These are phyloP conservation scores for Watersipora subatra DNA, from an alignment of 1,140 invertebrate species.

Conservation along the genomic window DNA sequence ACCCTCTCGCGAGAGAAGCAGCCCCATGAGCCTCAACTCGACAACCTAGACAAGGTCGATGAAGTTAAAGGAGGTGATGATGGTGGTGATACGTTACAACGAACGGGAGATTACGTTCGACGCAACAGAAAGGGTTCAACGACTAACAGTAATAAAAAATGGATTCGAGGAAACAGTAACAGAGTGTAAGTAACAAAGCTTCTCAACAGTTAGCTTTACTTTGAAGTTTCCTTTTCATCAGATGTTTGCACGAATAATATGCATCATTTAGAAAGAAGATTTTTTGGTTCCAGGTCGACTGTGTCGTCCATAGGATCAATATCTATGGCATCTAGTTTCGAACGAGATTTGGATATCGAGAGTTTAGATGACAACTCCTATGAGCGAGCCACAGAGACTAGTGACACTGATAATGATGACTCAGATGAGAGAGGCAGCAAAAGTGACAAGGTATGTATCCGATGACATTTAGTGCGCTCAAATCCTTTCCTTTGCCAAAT, in stretches of 20 bases:
- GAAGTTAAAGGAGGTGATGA: not conserved
- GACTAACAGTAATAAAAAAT: not conserved
- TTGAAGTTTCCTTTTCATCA: too few species aligned
- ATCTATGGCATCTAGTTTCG: not conserved
- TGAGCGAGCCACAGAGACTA: not conserved
- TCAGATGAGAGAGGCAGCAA: not conserved
- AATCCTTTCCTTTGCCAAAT: too few species aligned
- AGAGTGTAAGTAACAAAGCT: not conserved
- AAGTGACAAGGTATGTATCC: not conserved
- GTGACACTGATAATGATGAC: not conserved
- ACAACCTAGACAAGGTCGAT: not conserved
- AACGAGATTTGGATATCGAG: not conserved
- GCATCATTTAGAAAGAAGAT: too few species aligned
- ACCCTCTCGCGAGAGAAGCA: not conserved
- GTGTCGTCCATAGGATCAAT: not conserved
- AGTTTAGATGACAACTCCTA: not conserved
- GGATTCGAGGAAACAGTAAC: not conserved
- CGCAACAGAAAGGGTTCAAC: not conserved
- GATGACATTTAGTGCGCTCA: too few species aligned
- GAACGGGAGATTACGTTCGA: not conserved
- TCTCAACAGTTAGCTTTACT: not conserved
- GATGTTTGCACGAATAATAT: too few species aligned
- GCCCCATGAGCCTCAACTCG: not conserved
- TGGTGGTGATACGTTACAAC: not conserved
- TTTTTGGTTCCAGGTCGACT: not conserved